These are phyloP conservation scores for Lacerta bilineata DNA, from an alignment of 2,797 vertebrate species.

Conservation along the genomic window DNA sequence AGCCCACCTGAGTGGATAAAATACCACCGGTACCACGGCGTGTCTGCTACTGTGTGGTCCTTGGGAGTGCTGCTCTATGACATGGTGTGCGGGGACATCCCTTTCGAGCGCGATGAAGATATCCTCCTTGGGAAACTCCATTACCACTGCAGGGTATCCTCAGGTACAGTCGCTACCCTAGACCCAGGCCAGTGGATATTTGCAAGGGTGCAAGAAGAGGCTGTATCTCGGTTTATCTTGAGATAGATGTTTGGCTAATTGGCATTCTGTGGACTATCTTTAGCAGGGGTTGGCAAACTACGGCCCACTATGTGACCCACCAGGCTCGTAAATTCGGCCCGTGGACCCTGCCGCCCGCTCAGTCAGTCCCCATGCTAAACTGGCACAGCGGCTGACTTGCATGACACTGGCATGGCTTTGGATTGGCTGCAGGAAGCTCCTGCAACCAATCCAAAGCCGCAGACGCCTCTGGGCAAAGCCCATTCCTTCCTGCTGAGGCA, in stretches of 20 bases:
- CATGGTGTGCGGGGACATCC: slow-evolving; percentile 50
- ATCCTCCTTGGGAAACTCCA: slow-evolving; percentile 63
- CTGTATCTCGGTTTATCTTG: background rate
- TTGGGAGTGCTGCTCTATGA: slow-evolving; percentile 67
- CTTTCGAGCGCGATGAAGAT: slow-evolving; percentile 57
- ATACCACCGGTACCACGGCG: slow-evolving; percentile 61
- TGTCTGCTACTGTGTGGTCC: slow-evolving; percentile 68
- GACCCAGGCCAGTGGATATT: no score
- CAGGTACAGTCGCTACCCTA: slow-evolving; percentile 47
- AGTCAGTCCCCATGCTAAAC: no score
- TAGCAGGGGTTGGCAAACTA: no score
- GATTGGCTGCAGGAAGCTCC: no score
- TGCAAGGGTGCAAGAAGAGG: background rate
- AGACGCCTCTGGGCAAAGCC: no score
- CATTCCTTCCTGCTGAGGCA: no score
- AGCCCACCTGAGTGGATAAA: slow-evolving; percentile 71
- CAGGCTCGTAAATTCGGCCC: no score
- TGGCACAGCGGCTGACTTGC: no score
- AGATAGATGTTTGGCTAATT: background rate
- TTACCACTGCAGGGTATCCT: slow-evolving; percentile 60
- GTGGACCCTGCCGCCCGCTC: no score
- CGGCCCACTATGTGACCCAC: no score
- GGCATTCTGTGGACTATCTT: background rate
- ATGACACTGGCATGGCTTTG: no score
- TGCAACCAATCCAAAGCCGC: no score